phyloP scores from a whole-genome alignment of 2,113 vertebrate species.

The Catharus bicknelli region DNA sequence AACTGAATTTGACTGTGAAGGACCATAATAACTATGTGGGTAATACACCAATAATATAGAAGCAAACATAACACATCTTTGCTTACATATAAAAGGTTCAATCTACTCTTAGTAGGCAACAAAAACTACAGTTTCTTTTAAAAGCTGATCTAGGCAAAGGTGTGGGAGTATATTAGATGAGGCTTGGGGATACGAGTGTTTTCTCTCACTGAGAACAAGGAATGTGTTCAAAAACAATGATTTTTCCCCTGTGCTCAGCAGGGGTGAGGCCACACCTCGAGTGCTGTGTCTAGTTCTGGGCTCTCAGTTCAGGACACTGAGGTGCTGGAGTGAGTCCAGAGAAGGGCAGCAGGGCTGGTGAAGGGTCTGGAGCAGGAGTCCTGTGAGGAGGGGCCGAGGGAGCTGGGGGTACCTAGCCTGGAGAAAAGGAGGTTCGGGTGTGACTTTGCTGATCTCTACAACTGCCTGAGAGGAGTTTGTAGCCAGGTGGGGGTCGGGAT shows the following conservation, averaged over 20 bases:
- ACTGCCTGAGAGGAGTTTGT: neutral
- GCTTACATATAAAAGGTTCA: neutral
- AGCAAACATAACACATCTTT: neutral
- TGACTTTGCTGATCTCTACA: neutral
- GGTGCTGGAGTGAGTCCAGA: accelerated
- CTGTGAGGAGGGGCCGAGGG: accelerated
- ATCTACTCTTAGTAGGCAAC: neutral
- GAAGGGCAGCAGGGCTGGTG: neutral
- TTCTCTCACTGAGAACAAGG: too few relatives aligned
- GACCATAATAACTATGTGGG: neutral
- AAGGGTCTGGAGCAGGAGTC: accelerated
- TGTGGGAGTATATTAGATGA: accelerated
- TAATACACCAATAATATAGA: neutral
- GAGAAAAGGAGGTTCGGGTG: neutral
- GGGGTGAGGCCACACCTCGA: neutral
- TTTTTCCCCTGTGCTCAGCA: neutral
- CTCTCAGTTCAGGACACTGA: neutral
- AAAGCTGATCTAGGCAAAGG: neutral
- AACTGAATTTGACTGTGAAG: neutral
- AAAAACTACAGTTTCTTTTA: neutral
- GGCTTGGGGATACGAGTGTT: accelerated
- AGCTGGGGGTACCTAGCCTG: neutral
- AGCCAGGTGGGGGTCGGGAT: accelerated
- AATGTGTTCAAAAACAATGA: neutral
- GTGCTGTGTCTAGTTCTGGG: too few relatives aligned